Evolutionary conservation across 1,140 invertebrate species (phyloP).

Genomic region (Cyclina sinensis): DNA sequence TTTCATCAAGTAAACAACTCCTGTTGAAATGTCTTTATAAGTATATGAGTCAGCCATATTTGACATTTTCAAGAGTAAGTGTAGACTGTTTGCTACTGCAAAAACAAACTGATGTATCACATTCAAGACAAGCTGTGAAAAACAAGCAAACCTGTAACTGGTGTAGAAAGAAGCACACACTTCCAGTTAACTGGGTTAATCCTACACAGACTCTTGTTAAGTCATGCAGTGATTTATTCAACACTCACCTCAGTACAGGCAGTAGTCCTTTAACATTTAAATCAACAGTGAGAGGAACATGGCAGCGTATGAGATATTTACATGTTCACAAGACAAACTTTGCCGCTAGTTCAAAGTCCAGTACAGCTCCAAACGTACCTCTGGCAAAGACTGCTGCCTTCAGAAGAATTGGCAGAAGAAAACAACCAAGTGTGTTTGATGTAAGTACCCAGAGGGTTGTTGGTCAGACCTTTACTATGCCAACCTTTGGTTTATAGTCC

Average conservation of each 20-base stretch:
- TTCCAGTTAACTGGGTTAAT: neutral
- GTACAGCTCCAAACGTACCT: neutral
- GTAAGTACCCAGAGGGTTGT: conserved; percentile 8
- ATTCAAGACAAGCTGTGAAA: neutral
- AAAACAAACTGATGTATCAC: neutral
- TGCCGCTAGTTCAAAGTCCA: neutral
- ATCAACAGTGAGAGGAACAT: neutral
- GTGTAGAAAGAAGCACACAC: neutral
- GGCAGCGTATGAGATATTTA: neutral
- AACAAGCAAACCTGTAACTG: neutral
- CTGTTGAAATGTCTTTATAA: neutral
- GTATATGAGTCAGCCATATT: neutral
- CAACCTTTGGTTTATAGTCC: too few relatives aligned
- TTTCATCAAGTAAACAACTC: neutral
- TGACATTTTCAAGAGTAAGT: neutral
- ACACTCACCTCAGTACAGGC: neutral
- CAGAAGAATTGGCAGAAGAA: conserved; percentile 2
- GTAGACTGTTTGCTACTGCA: neutral
- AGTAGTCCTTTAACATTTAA: neutral
- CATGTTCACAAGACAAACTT: neutral
- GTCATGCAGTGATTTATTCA: neutral
- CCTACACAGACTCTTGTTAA: neutral
- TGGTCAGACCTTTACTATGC: too few relatives aligned
- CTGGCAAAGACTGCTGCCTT: neutral
- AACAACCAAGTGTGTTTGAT: neutral